Evolutionary conservation across 2,888 invertebrate genomes (phyloP), one percentile per base, ranked within the genome.

Genomic region (Pheosia gnoma): DNA sequence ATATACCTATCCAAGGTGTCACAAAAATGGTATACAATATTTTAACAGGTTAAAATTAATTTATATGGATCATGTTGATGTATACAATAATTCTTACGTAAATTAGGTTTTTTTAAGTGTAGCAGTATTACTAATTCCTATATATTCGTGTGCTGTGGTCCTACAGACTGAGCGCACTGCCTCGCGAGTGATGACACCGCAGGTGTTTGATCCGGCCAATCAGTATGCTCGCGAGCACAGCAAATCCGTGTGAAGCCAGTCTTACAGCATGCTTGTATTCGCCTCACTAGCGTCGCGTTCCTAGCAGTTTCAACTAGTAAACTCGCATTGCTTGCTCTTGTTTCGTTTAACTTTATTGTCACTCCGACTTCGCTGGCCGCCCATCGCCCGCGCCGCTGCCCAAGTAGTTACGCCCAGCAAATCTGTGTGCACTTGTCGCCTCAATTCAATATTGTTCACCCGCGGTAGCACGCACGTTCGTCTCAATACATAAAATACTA

Each of bases 361-460:
- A 25, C 51, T 13, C 49, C 36, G 36, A 52, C 36, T 53, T 63
- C 75, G 78, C 77, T 72, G 72, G 71, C 68, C 79, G 67, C 71
- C 66, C 69, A 45, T 76, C 66, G 66, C 79, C 85, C 74, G 79
- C 67, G 62, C 81, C 84, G 71, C 80, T 71, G 74, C 80, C 82
- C 76, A 74, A 84, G 85, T 87, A 84, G 87, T 84, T 83, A 76
- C 77, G 80, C 83, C 86, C 82, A 86, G 88, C 87, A 86, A 87
- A 88, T 85, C 87, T 82, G 83, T 80, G 81, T 81, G 81, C 79
- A 80, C 76, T 71, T 70, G 81, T 79, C 77, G 79, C 74, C 81
- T 83, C 87, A 83, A 86, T 86, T 86, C 87, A 79, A 87, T 86
- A 90, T 89, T 89, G 87, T 87, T 78, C 82, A 78, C 78, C 71